A percentile compares a stretch with the other conserved stretches of the same genome.
Evolutionary conservation across 1,140 invertebrate genomes (phyloP).

Genomic region (Nebria ingens): DNA sequence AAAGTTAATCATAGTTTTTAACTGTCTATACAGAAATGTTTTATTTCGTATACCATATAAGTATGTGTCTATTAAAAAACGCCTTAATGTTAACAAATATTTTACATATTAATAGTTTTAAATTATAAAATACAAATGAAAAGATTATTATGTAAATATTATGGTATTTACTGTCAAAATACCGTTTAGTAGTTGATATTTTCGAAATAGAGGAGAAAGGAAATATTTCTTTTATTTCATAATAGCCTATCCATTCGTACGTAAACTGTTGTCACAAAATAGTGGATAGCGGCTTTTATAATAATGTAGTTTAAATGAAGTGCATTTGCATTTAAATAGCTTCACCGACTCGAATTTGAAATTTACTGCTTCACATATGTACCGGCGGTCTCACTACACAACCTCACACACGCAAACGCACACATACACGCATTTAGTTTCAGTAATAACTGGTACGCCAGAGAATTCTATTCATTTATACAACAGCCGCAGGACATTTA

Average conservation of each 20-base stretch:
- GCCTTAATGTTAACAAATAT: too few species aligned
- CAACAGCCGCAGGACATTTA: not conserved
- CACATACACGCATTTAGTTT: not conserved
- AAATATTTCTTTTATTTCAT: too few species aligned
- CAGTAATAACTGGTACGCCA: not conserved
- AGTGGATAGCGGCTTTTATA: conserved; percentile 7
- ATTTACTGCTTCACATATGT: conserved; percentile 9
- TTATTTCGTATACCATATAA: too few species aligned
- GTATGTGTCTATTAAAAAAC: too few species aligned
- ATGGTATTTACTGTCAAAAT: too few species aligned
- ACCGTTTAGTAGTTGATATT: too few species aligned
- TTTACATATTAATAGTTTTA: too few species aligned
- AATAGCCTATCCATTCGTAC: not conserved
- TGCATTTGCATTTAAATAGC: conserved; percentile 7
- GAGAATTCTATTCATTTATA: not conserved
- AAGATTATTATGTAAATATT: too few species aligned
- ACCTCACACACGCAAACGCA: not conserved
- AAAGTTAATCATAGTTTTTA: too few species aligned
- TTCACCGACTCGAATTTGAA: conserved; percentile 2
- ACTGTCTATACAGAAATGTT: too few species aligned
- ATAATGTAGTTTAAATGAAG: conserved; percentile 6
- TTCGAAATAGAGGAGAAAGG: too few species aligned
- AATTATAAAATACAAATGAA: too few species aligned
- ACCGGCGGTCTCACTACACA: not conserved
- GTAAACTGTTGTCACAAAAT: conserved; percentile 8